Base-by-base conservation (phyloP, 2,113 vertebrate genomes). In the Apus apus region DNA sequence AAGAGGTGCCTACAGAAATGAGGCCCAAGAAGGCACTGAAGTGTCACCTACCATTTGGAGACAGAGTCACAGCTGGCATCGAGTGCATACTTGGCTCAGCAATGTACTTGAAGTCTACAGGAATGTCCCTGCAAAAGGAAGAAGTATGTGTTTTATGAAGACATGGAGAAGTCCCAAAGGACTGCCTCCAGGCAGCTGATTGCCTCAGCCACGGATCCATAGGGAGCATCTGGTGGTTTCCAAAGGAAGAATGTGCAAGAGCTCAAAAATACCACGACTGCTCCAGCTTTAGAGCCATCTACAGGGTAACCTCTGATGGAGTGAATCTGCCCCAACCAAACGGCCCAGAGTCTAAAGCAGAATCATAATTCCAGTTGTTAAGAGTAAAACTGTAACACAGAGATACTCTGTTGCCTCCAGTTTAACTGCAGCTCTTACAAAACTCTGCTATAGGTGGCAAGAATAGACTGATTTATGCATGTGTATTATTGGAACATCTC, bases 1-100 rank as follows among this genome's bases (percentile, higher is more conserved):
- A 62, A 66, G 56, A 51, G 5, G 5, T 20, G 20, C 27, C 48
- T 40, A 5, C 0, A 8, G 51, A 72, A 78, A 72, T 15, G 18
- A 68, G 29, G 45, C n/a, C 34, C 57, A 45, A 53, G 79, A 46
- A 68, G 43, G 84, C 86, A 93, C 43, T n/a, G 27, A 95, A 92
- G 81, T 26, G 46, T 88, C 66, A 98, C 99, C 98, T 96, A 99
- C 99, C 99, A 65, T 99, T 99, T 95, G 99, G 99, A 92, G 99
- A 99, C 78, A 99, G 98, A 40, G 99, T 99, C 95, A 99, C 99
- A 9, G 99, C 99, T 87, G 99, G 99, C 99, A 99, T 99, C 1
- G 99, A 99, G 96, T 99, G 99, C 99, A 99, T 99, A 75, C 99
- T 99, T 96, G 99, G 99, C 97, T 99, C 99, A 27, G 99, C 99